Evolutionary conservation across 2,113 vertebrate species (phyloP), one percentile per base, ranked within the genome.

Genomic region (Halichoeres trimaculatus): DNA sequence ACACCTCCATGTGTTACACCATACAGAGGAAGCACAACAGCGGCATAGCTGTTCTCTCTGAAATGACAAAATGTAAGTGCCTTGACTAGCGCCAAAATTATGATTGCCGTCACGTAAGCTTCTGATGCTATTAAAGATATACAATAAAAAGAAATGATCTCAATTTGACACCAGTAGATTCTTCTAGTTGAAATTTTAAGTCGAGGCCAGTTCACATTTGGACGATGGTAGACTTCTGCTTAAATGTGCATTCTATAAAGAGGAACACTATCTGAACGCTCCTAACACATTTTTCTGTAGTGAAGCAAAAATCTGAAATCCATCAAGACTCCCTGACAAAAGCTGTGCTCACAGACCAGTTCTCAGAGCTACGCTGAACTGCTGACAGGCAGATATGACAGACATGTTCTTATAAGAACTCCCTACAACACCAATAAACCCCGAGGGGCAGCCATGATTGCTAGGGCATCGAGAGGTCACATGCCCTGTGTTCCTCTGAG

Each of bases 381-480:
- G 75, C 70, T 79, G 83, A 80, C 70, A 43, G 34, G 50, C 23
- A 48, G 23, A n/a, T 80, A 20, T 72, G 77, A 70, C 52, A 74
- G 63, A 7, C 57, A 54, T 70, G 56, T 45, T 67, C 70, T 59
- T 36, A n/a, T 23, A 56, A 74, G 61, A 61, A 65, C 76, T 63
- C 68, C 61, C 68, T 51, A 19, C 69, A 58, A 54, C 48, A 58
- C 56, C 16, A 19, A 36, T n/a, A 63, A 66, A 59, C 74, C 73
- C 61, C 17, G 1, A 50, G 83, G 65, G 52, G 52, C 24, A 62
- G 23, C 41, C 62, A 67, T 78, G 82, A 87, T 86, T 81, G 62
- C 73, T 6, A 20, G 76, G 80, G 57, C 75, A 77, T 76, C 53
- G 54, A 35, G 45, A 81, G 76, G 73, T 68, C 78, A 48, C 17